phyloP scores from a whole-genome alignment of 1,140 invertebrate species.

The Drosophila rufa region DNA sequence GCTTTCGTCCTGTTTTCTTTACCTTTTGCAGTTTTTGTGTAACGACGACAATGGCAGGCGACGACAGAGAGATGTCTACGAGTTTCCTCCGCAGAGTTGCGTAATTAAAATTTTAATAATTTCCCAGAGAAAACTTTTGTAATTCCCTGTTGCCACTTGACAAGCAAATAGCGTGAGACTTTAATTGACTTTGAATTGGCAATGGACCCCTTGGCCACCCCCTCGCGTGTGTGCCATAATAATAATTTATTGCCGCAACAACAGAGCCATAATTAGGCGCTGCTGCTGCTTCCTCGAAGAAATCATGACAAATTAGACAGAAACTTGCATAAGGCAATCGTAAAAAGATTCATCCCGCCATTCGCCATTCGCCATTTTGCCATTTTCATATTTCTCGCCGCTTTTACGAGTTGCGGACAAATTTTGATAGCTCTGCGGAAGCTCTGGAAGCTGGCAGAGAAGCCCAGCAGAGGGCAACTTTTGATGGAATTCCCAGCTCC shows the following conservation, averaged over 20 bases:
- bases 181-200: conserved; percentile 76
- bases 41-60: conserved; percentile 28
- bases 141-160: conserved; percentile 61
- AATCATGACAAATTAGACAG: conserved; percentile 60
- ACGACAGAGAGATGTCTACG: conserved; percentile 46
- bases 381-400: conserved; percentile 58
- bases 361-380: background rate
- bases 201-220: conserved; percentile 5
- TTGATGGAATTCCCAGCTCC: conserved; percentile 61
- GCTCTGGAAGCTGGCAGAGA: conserved; percentile 42
- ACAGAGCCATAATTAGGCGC: conserved; percentile 28
- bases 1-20: conserved; percentile 18
- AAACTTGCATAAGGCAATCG: conserved; percentile 64
- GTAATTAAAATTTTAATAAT: conserved; percentile 81
- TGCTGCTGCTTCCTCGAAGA: conserved; percentile 23
- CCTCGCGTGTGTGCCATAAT: conserved; percentile 28
- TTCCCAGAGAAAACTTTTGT: conserved; percentile 63
- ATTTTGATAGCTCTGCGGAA: conserved; percentile 69
- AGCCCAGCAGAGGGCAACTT: conserved; percentile 46
- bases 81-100: conserved; percentile 57
- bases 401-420: conserved; percentile 76
- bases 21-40: conserved; percentile 48
- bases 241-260: conserved; percentile 43
- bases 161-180: conserved; percentile 53
- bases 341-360: conserved; percentile 31